These are phyloP conservation scores for Climacteris rufus DNA, from an alignment of 2,113 vertebrate species.

Conservation along the genomic window DNA sequence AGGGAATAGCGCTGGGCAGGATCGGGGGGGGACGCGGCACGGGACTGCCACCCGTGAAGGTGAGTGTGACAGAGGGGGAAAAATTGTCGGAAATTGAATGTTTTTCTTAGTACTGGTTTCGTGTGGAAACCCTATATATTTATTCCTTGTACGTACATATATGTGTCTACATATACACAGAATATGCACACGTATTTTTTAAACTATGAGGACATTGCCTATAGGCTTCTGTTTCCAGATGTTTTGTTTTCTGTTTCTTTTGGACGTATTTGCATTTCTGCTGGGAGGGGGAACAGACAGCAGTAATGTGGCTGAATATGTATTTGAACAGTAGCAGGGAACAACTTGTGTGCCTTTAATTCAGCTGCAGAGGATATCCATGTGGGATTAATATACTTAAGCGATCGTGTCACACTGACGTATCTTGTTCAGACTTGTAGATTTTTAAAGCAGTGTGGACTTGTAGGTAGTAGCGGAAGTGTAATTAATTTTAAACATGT, in stretches of 20 bases:
- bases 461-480: constrained; percentile 26
- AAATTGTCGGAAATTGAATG: background rate
- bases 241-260: constrained; percentile 4
- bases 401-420: background rate
- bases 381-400: constrained; percentile 27
- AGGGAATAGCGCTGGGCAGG: background rate
- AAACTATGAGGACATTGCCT: background rate
- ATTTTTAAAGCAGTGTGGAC: constrained; percentile 34
- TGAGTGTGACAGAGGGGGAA: background rate
- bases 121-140: accelerated
- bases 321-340: background rate
- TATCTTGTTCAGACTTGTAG: constrained; percentile 49
- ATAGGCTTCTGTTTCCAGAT: background rate
- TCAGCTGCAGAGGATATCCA: background rate
- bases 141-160: accelerated
- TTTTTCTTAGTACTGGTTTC: background rate
- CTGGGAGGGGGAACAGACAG: background rate
- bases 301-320: background rate
- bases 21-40: background rate
- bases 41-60: background rate
- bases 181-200: accelerated
- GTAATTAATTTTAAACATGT: constrained; percentile 36
- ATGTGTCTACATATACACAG: accelerated
- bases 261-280: background rate
- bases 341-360: constrained; percentile 4